Conservation (phyloP, 2,888 invertebrate genomes). For the Heteropelma amictum region DNA sequence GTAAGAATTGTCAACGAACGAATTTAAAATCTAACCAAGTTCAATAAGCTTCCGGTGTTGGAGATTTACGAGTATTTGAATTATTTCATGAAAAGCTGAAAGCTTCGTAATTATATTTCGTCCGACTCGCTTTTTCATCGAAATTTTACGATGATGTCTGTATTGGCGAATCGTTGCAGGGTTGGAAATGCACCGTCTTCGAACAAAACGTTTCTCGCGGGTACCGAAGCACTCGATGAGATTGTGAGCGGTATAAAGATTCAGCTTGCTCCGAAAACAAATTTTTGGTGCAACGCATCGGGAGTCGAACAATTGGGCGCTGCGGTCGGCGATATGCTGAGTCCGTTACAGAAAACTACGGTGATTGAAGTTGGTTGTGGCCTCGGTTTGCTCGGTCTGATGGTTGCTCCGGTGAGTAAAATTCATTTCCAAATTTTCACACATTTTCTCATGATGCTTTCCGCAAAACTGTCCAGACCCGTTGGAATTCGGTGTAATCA, state of each 20-base stretch:
- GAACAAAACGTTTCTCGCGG: constrained; percentile 73
- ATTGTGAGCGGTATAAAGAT: constrained; percentile 71
- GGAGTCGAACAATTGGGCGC: constrained; percentile 72
- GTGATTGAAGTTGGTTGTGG: constrained; percentile 75
- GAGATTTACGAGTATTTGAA: neutral
- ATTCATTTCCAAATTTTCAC: constrained; percentile 2
- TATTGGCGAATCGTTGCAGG: constrained; percentile 57
- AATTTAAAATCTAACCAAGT: neutral
- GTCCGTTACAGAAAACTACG: constrained; percentile 66
- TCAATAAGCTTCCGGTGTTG: neutral
- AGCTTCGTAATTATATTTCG: too few species aligned
- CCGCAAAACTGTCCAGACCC: too few species aligned
- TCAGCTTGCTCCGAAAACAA: constrained; percentile 75
- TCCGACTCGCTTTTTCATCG: neutral
- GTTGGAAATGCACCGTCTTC: constrained; percentile 63
- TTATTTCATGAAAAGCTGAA: too few species aligned
- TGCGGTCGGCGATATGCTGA: constrained; percentile 68
- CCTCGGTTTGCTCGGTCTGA: constrained; percentile 73
- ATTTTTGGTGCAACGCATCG: constrained; percentile 73
- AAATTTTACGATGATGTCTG: neutral
- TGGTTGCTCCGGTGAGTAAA: constrained; percentile 71
- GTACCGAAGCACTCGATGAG: constrained; percentile 75
- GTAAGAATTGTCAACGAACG: constrained; percentile 67
- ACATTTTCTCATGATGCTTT: neutral
- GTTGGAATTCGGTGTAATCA: too few species aligned